Conservation (phyloP, 2,113 vertebrate genomes). For the Carollia perspicillata region DNA sequence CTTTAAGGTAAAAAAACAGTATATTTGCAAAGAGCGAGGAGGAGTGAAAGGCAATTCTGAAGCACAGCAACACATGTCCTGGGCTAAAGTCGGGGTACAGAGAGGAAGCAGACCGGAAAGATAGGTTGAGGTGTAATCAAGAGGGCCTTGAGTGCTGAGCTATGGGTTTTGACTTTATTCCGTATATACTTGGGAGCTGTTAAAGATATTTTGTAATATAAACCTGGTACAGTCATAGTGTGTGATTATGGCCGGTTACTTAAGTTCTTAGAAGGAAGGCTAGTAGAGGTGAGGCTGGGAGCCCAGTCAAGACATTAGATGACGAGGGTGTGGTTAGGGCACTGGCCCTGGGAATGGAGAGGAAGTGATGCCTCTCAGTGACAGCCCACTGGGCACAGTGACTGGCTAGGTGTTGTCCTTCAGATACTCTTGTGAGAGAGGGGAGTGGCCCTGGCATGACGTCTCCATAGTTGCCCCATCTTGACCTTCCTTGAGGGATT, state of each 20-base stretch:
- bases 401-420: not conserved
- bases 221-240: not conserved
- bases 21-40: not conserved
- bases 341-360: not conserved
- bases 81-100: not conserved
- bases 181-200: not conserved
- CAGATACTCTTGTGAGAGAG: not conserved
- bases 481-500: not conserved
- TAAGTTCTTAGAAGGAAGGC: not conserved
- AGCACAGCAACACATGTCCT: rapidly evolving
- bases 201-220: not conserved
- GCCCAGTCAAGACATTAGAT: not conserved
- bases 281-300: not conserved
- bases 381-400: not conserved
- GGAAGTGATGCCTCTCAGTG: not conserved
- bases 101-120: not conserved
- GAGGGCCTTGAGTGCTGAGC: not conserved
- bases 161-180: not conserved
- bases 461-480: not conserved
- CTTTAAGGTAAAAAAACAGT: not conserved
- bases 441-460: not conserved
- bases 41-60: not conserved
- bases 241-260: not conserved
- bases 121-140: not conserved
- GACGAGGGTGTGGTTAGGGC: not conserved